phyloP scores from a whole-genome alignment of 2,888 invertebrate species.

The Drosophila multiciliata region DNA sequence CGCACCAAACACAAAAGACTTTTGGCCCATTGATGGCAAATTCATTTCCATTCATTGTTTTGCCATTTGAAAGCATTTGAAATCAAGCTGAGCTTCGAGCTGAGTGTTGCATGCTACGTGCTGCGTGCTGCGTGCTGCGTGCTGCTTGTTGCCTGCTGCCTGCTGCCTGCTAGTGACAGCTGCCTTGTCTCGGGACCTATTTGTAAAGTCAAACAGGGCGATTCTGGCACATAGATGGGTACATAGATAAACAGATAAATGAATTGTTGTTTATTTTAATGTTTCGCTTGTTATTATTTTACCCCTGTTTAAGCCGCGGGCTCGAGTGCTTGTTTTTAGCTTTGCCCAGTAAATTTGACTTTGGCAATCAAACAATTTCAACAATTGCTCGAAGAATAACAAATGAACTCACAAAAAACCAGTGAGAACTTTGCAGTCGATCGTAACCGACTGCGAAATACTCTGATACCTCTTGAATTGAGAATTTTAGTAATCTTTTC shows the following conservation, averaged over 20 bases:
- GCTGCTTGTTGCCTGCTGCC: not conserved
- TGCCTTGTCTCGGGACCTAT: slow-evolving; percentile 21
- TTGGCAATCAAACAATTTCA: slow-evolving; percentile 35
- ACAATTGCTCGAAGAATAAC: slow-evolving; percentile 14
- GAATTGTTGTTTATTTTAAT: slow-evolving; percentile 49
- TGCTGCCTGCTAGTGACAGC: slow-evolving; percentile 40
- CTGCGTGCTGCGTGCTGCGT: not conserved
- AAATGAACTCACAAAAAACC: not conserved
- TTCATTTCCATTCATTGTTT: slow-evolving; percentile 62
- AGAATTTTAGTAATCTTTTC: not conserved
- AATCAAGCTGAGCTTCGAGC: slow-evolving; percentile 54
- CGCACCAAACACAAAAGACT: slow-evolving; percentile 17
- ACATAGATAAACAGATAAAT: slow-evolving; percentile 23
- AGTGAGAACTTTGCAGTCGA: not conserved
- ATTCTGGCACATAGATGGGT: slow-evolving; percentile 9
- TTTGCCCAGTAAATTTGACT: slow-evolving; percentile 43
- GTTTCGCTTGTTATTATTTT: slow-evolving; percentile 27
- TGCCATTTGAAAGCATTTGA: slow-evolving; percentile 54
- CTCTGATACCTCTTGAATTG: not conserved
- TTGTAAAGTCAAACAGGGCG: slow-evolving; percentile 47
- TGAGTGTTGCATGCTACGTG: not conserved
- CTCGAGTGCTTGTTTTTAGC: slow-evolving; percentile 38
- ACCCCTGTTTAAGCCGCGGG: slow-evolving; percentile 9
- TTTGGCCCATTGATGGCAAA: slow-evolving; percentile 42
- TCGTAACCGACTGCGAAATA: not conserved